Evolutionary conservation across 1,140 invertebrate genomes (phyloP), one percentile per base, ranked within the genome.

Genomic region (Ectropis grisescens): DNA sequence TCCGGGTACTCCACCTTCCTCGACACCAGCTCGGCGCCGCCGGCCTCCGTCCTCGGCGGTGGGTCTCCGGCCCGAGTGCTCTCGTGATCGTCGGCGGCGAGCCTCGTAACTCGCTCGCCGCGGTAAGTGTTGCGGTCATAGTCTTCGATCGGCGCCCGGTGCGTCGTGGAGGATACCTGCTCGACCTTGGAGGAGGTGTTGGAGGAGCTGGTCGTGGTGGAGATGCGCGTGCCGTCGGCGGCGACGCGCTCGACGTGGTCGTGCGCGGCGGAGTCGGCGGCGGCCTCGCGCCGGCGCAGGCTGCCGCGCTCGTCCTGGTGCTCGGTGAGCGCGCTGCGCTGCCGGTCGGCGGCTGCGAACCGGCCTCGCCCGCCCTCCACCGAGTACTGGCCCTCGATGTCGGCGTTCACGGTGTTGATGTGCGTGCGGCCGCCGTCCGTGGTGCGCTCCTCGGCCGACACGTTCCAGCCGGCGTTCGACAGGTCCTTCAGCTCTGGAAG

Each of bases 291-390:
- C 14, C 85, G 75, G 55, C 85, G 85, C n/a, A 85, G 70, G 42
- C 83, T 89, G 52, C 84, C 86, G 54, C 85, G 85, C 33, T 86
- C 87, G 33, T 89, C 87, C 22, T 86, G 85, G 60, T 88, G 84
- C 41, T 85, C 84, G 13, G 83, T 87, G 26, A 84, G 78, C 2
- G 82, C 82, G 33, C 84, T 74, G 19, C 72, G 75, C 47, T 87
- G 83, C 47, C 86, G 78, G 41, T 87, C 86, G 44, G 85, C 74
- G 8, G 86, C 87, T 10, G 84, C 80, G 47, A 86, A 89, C 37
- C 85, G 81, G 6, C 85, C 76, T 13, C 78, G 72, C 23, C 88
- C 88, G 15, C 85, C 85, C 35, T 86, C 85, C 11, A 88, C 83
- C 54, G 86, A 83, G 47, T 86, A 83, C 12, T 60, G 81, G 31